Percentiles rank a stretch among this genome's conserved stretches.
phyloP scores from a whole-genome alignment of 1,140 invertebrate species.

The Venturia canescens region DNA sequence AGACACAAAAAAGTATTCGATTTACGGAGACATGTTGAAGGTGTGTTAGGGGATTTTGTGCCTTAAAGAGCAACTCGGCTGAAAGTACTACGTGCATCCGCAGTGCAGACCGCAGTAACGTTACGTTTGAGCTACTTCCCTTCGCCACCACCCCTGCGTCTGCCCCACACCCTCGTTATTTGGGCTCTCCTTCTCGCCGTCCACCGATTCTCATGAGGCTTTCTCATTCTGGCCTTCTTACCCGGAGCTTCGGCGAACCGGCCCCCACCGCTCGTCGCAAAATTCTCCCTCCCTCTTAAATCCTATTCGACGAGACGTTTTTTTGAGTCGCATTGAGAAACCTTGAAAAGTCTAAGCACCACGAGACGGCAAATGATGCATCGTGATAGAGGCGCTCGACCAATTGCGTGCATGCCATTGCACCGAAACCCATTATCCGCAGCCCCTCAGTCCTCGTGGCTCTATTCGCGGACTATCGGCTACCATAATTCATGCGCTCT shows the following conservation, averaged over 20 bases:
- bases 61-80: background rate
- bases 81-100: conserved; percentile 60
- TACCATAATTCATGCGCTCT: background rate
- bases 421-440: conserved; percentile 38
- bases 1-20: too few species aligned
- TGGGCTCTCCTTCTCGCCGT: background rate
- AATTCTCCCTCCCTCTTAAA: background rate
- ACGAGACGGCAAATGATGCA: conserved; percentile 49
- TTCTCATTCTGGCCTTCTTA: background rate
- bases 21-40: too few species aligned
- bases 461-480: background rate
- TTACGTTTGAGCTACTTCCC: conserved; percentile 50
- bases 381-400: conserved; percentile 12
- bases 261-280: background rate
- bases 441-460: conserved; percentile 4
- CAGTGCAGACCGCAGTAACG: conserved; percentile 67
- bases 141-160: conserved; percentile 39
- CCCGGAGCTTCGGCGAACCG: background rate
- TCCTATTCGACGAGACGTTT: conserved; percentile 14
- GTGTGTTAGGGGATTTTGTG: too few species aligned
- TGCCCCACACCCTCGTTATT: conserved; percentile 14
- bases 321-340: conserved; percentile 4
- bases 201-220: background rate
- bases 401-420: conserved; percentile 47
- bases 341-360: conserved; percentile 44